phyloP scores from a whole-genome alignment of 2,113 vertebrate species.

The Pelvicachromis taeniatus region DNA sequence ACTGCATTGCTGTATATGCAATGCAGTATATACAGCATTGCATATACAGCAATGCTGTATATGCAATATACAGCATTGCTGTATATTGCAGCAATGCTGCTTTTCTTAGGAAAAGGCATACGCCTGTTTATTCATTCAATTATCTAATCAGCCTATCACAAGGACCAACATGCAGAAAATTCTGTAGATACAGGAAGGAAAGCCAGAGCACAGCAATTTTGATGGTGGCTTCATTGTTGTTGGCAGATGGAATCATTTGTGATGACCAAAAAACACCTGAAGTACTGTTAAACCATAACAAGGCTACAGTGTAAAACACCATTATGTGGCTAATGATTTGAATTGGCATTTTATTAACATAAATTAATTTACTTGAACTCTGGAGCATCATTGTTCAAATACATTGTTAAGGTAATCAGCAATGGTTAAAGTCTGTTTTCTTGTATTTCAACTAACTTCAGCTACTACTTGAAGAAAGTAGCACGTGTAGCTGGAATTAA shows the following conservation, averaged over 20 bases:
- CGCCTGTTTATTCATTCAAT: neutral
- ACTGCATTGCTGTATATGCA: too few species aligned
- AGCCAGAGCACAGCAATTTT: neutral
- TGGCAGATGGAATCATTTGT: neutral
- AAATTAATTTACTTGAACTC: neutral
- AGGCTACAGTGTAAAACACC: neutral
- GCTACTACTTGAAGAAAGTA: neutral
- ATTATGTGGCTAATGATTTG: neutral
- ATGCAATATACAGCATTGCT: too few species aligned
- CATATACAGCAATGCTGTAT: too few species aligned
- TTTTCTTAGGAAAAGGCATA: neutral
- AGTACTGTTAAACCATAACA: neutral
- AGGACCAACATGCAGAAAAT: neutral
- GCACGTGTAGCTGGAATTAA: neutral
- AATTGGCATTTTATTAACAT: neutral
- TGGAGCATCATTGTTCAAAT: neutral
- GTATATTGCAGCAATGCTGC: too few species aligned
- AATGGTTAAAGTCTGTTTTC: neutral
- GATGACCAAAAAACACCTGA: neutral
- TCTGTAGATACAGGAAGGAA: neutral
- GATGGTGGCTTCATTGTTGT: neutral
- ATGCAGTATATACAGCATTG: too few species aligned
- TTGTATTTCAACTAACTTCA: neutral
- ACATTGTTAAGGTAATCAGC: too few species aligned
- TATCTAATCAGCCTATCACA: neutral